phyloP scores from a whole-genome alignment of 2,797 vertebrate species.

The Odontamblyopus lacepedii region DNA sequence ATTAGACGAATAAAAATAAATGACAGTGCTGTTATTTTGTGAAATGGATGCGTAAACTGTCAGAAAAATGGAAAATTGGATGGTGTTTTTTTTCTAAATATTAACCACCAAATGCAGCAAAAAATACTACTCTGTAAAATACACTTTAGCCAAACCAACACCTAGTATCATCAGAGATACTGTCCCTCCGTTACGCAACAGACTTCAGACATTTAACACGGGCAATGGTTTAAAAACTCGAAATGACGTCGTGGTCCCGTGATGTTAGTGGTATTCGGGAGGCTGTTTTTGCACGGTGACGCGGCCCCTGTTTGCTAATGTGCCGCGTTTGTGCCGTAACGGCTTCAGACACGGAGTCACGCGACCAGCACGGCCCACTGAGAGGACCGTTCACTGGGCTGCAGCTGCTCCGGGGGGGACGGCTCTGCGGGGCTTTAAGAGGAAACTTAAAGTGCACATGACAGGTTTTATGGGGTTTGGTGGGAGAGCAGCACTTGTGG shows the following conservation, averaged over 20 bases:
- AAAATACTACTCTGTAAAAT: too few species aligned
- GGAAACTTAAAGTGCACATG: too few species aligned
- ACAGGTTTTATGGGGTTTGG: background rate
- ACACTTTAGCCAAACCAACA: background rate
- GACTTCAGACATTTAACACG: conserved; percentile 8
- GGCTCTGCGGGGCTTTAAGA: background rate
- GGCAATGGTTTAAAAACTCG: conserved; percentile 18
- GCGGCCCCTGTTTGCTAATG: conserved; percentile 53
- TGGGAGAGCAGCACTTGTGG: too few species aligned
- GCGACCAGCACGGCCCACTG: conserved; percentile 56
- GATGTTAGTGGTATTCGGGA: conserved; percentile 5
- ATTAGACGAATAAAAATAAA: too few species aligned
- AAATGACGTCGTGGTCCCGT: background rate
- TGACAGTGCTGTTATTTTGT: too few species aligned
- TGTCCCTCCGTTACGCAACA: conserved; percentile 2
- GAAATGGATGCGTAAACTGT: too few species aligned
- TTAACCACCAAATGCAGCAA: too few species aligned
- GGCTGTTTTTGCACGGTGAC: conserved; percentile 37
- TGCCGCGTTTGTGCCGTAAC: conserved; percentile 55
- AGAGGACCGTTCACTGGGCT: conserved; percentile 35
- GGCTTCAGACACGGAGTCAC: conserved; percentile 67
- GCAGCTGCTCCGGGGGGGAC: background rate
- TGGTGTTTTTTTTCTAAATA: too few species aligned
- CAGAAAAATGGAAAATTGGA: too few species aligned
- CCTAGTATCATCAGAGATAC: background rate